These are phyloP conservation scores for Mya arenaria DNA, from an alignment of 1,140 invertebrate genomes.

Conservation along the genomic window DNA sequence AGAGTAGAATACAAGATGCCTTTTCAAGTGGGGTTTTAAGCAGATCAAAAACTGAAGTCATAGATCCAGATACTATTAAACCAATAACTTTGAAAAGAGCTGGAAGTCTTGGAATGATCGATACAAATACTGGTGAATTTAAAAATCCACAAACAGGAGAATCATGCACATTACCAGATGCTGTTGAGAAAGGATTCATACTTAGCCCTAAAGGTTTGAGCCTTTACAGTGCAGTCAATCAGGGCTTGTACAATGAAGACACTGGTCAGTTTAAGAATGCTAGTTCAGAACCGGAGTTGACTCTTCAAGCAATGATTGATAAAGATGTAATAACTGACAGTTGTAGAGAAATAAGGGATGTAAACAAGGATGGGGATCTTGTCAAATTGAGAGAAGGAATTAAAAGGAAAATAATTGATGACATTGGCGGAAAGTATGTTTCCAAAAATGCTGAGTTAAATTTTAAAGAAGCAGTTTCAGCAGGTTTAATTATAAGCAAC, in stretches of 20 bases:
- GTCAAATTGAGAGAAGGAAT: slow-evolving; percentile 84
- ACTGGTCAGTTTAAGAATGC: slow-evolving; percentile 90
- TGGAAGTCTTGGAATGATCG: slow-evolving; percentile 80
- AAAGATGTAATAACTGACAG: slow-evolving; percentile 84
- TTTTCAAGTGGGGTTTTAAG: slow-evolving; percentile 74
- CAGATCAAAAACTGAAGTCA: slow-evolving; percentile 75
- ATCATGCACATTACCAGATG: slow-evolving; percentile 89
- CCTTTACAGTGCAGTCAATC: slow-evolving; percentile 91
- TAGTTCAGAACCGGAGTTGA: slow-evolving; percentile 88
- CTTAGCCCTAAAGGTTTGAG: slow-evolving; percentile 84
- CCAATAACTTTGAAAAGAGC: slow-evolving; percentile 75
- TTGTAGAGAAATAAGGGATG: slow-evolving; percentile 87
- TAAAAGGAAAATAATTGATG: slow-evolving; percentile 88
- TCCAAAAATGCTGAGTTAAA: slow-evolving; percentile 65
- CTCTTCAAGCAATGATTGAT: slow-evolving; percentile 90
- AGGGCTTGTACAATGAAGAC: slow-evolving; percentile 91
- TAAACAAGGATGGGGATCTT: slow-evolving; percentile 69
- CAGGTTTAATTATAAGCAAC: slow-evolving; percentile 84
- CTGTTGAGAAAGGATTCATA: slow-evolving; percentile 83
- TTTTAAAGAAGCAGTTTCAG: slow-evolving; percentile 90
- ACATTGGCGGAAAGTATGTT: slow-evolving; percentile 86
- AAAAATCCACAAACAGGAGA: slow-evolving; percentile 91
- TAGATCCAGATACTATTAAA: slow-evolving; percentile 76
- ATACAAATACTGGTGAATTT: slow-evolving; percentile 90
- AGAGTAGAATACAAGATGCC: slow-evolving; percentile 72